These are phyloP conservation scores for Littorina saxatilis DNA, from an alignment of 1,140 invertebrate genomes.

Conservation along the genomic window DNA sequence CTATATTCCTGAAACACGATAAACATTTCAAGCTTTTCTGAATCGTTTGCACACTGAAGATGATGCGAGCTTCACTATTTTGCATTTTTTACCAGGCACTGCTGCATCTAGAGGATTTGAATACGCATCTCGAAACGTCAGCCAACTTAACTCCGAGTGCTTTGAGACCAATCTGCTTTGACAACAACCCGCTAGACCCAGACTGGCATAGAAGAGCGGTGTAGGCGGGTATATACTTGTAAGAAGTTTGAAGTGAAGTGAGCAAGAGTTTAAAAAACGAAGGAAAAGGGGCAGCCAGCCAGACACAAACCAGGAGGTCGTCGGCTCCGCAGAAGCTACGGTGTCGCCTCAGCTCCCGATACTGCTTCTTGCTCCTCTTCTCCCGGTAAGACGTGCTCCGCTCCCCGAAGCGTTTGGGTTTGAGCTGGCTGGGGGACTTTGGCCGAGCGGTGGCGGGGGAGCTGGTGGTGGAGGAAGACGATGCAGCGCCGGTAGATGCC, in stretches of 20 bases:
- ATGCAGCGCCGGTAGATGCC: neutral
- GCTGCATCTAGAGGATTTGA: no score
- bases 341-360: slow-evolving; percentile 64
- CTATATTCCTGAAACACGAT: no score
- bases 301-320: slow-evolving; percentile 67
- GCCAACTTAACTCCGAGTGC: no score
- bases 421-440: slow-evolving; percentile 43
- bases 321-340: slow-evolving; percentile 69
- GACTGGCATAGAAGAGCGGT: no score
- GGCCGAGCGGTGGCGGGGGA: slow-evolving; percentile 53
- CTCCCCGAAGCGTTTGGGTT: slow-evolving; percentile 62
- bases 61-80: no score
- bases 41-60: no score
- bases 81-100: no score
- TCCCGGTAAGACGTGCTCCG: slow-evolving; percentile 72
- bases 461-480: slow-evolving; percentile 30
- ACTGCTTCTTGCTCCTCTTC: slow-evolving; percentile 69
- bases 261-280: neutral
- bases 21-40: no score
- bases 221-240: no score
- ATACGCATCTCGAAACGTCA: no score
- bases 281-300: neutral
- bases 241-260: neutral
- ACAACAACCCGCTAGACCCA: no score
- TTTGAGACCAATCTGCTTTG: no score